Conservation (phyloP, 2,113 vertebrate species). For the Pongo pygmaeus region DNA sequence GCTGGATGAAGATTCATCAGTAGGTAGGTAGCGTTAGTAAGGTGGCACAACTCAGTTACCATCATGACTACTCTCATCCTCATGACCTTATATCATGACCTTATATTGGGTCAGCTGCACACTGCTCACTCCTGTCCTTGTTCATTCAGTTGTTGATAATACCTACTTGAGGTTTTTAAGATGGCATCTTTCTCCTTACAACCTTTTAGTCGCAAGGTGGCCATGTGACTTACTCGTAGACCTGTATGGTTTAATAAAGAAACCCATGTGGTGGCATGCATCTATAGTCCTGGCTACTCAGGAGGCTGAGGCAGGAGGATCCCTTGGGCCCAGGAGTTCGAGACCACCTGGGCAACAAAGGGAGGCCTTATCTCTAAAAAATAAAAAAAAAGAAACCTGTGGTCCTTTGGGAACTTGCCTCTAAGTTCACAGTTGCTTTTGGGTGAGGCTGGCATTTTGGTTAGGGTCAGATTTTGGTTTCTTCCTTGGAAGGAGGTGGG, state of each 20-base stretch:
- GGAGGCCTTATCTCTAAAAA: not conserved
- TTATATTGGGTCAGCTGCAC: not conserved
- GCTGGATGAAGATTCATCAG: not conserved
- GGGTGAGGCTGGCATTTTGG: not conserved
- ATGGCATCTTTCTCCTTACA: not conserved
- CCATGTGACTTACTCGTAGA: not conserved
- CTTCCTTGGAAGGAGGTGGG: not conserved
- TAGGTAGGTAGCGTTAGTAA: too few species aligned
- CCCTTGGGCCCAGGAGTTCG: not conserved
- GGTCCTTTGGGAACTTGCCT: not conserved
- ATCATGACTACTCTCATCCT: not conserved
- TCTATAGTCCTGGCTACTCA: not conserved
- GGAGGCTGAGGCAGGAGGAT: not conserved
- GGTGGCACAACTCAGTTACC: too few species aligned
- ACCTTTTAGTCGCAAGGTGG: not conserved
- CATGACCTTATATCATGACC: not conserved
- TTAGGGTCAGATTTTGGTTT: not conserved
- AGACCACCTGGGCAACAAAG: not conserved
- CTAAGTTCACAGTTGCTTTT: not conserved
- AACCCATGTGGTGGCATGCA: not conserved
- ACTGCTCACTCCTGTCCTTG: not conserved
- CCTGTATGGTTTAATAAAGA: not conserved
- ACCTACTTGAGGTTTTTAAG: not conserved
- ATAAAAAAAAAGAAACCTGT: not conserved
- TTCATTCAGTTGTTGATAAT: not conserved